Evolutionary conservation across 2,888 invertebrate genomes (phyloP).

Genomic region (Mythimna impura): DNA sequence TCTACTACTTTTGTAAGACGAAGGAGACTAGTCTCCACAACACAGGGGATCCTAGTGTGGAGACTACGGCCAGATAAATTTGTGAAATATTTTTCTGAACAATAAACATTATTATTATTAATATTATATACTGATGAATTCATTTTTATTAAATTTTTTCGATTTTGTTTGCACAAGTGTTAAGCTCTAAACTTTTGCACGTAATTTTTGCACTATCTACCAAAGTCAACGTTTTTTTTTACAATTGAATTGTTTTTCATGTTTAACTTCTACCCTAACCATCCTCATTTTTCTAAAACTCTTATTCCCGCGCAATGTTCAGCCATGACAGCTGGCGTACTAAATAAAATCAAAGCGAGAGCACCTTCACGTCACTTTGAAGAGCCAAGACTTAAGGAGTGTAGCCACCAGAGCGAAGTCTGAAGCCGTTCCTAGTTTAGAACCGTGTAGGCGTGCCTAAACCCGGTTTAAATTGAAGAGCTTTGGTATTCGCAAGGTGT

Average conservation of each 20-base stretch:
- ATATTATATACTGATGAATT: too few species aligned
- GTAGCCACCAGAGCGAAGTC: conserved; percentile 42
- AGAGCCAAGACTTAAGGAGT: conserved; percentile 55
- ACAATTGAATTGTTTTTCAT: not conserved
- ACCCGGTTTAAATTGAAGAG: conserved; percentile 64
- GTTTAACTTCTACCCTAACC: not conserved
- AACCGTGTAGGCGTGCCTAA: conserved; percentile 62
- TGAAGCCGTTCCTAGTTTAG: conserved; percentile 65
- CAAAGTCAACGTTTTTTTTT: too few species aligned
- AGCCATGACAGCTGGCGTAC: conserved; percentile 51
- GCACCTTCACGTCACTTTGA: conserved; percentile 62
- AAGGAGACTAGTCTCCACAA: too few species aligned
- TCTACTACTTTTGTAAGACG: too few species aligned
- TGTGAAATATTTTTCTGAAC: too few species aligned
- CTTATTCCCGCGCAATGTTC: conserved; percentile 19
- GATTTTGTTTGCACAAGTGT: too few species aligned
- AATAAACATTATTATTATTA: too few species aligned
- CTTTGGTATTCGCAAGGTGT: conserved; percentile 56
- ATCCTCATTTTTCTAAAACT: conserved; percentile 45
- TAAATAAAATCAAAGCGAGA: conserved; percentile 66
- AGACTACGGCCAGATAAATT: too few species aligned
- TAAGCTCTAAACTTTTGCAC: too few species aligned
- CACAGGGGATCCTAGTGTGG: too few species aligned
- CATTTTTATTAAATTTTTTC: too few species aligned
- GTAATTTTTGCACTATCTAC: too few species aligned